Conservation (phyloP, 2,797 vertebrate species). For the Silurus aristotelis region DNA sequence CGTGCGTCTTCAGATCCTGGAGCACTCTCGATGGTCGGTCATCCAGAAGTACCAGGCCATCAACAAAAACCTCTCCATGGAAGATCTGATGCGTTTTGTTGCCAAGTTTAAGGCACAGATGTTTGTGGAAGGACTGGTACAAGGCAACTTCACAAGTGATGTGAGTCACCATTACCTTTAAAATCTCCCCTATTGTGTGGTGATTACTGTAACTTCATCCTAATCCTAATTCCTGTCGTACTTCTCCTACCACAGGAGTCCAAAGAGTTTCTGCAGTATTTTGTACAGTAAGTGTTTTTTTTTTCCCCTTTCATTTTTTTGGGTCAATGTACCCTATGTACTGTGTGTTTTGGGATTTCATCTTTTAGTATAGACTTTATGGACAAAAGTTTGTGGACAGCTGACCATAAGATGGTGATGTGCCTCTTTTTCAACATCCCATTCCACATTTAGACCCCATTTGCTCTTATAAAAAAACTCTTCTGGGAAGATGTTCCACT, state of each 20-base stretch:
- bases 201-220: background rate
- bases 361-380: no score
- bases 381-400: no score
- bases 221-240: background rate
- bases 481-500: no score
- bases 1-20: constrained; percentile 85
- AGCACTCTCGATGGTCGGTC: constrained; percentile 89
- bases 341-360: background rate
- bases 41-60: constrained; percentile 87
- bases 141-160: constrained; percentile 87
- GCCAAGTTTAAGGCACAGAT: constrained; percentile 83
- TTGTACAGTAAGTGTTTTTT: constrained; percentile 83
- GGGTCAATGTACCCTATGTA: background rate
- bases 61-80: constrained; percentile 79
- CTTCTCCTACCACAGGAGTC: constrained; percentile 78
- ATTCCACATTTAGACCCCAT: no score
- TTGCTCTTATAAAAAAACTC: no score
- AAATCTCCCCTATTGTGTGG: background rate
- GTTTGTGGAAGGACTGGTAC: constrained; percentile 87
- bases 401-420: no score
- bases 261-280: constrained; percentile 84
- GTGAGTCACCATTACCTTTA: constrained; percentile 68
- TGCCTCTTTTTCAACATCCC: no score
- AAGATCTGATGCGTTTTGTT: constrained; percentile 83
- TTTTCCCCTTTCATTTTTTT: no score